Evolutionary conservation across 2,113 vertebrate genomes (phyloP).

Genomic region (Leucopsar rothschildi): DNA sequence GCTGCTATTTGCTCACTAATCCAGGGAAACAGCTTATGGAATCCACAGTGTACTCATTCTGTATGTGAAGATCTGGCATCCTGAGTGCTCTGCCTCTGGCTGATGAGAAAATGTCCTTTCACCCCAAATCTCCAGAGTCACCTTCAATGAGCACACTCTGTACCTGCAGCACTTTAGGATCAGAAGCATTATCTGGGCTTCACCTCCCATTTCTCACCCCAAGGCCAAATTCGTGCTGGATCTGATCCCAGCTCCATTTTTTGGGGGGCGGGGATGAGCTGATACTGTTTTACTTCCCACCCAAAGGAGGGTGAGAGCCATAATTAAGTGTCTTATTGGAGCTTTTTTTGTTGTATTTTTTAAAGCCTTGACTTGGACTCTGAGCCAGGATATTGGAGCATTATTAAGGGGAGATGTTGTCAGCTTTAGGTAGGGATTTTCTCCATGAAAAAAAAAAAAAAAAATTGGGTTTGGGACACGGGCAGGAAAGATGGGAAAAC

Average conservation of each 20-base stretch:
- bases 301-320: not conserved
- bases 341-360: not conserved
- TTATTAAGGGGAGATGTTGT: not conserved
- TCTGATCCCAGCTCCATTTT: not conserved
- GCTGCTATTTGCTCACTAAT: not conserved
- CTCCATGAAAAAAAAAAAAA: not conserved
- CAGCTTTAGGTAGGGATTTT: not conserved
- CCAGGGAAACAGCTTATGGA: not conserved
- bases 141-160: not conserved
- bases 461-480: fast-evolving
- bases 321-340: not conserved
- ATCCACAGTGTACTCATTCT: not conserved
- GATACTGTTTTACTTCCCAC: not conserved
- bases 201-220: not conserved
- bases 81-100: fast-evolving
- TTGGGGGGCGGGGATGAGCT: not conserved
- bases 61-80: fast-evolving
- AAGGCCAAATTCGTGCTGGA: fast-evolving
- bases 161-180: not conserved
- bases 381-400: not conserved
- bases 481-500: not conserved
- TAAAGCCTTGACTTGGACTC: not conserved
- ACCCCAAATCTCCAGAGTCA: not conserved
- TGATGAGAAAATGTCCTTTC: not conserved
- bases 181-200: not conserved